Evolutionary conservation across 2,797 vertebrate genomes (phyloP).

Genomic region (Pipistrellus pygmaeus): DNA sequence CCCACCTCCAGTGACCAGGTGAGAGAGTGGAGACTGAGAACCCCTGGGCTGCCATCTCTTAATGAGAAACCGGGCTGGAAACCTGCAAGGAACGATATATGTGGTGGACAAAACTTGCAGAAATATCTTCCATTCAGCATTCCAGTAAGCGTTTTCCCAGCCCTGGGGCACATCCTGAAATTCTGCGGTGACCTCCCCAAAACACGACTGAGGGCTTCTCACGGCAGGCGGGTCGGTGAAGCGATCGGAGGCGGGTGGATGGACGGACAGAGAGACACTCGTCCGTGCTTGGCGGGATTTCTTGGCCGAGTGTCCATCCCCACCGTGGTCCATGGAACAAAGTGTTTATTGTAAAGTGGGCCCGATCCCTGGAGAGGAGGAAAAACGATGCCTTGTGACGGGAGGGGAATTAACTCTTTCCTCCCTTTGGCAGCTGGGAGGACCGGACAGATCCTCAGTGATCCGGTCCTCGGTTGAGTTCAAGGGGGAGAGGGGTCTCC

Average conservation of each 20-base stretch:
- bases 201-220: not conserved
- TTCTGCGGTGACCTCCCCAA: not conserved
- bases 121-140: conserved; percentile 79
- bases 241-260: fast-evolving
- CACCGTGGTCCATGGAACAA: conserved; percentile 64
- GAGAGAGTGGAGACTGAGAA: not conserved
- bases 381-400: conserved; percentile 67
- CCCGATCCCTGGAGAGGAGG: conserved; percentile 62
- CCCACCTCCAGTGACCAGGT: conserved; percentile 48
- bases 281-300: not conserved
- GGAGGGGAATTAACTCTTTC: conserved; percentile 68
- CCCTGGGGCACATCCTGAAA: conserved; percentile 79
- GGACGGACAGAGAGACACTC: not conserved
- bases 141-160: conserved; percentile 84
- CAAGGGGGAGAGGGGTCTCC: not conserved
- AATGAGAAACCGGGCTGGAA: not conserved
- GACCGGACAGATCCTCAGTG: not conserved
- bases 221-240: not conserved
- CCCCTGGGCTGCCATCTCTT: conserved; percentile 39
- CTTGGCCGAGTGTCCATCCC: conserved; percentile 34
- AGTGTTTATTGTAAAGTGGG: conserved; percentile 73
- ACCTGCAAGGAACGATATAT: conserved; percentile 61
- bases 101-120: conserved; percentile 64
- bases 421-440: not conserved
- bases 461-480: not conserved